Conservation (phyloP, 2,888 invertebrate species). For the Yponomeuta plumbellus region DNA sequence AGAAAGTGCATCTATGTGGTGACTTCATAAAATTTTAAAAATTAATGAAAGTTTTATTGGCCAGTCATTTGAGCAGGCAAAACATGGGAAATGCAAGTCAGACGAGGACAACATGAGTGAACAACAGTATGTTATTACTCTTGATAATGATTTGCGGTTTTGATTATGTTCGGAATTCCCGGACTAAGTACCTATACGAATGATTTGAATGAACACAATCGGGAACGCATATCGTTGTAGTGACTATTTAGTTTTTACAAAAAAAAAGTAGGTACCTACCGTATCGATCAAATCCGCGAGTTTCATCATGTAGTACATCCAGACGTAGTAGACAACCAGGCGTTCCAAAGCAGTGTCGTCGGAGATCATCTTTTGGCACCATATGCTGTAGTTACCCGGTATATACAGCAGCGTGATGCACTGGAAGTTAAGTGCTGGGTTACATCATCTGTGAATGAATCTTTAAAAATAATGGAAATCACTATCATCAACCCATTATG, state of each 20-base stretch:
- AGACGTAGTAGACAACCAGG: constrained; percentile 50
- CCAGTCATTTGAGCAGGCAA: neutral
- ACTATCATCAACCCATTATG: too few relatives aligned
- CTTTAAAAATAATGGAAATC: too few relatives aligned
- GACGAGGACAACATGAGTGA: neutral
- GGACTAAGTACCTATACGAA: neutral
- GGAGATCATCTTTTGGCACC: constrained; percentile 64
- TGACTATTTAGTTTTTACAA: too few relatives aligned
- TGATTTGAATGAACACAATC: neutral
- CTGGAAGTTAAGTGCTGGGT: constrained; percentile 34
- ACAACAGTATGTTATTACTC: neutral
- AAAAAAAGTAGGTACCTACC: constrained; percentile 32
- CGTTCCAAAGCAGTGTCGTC: constrained; percentile 60
- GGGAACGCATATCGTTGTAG: neutral
- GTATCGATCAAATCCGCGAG: constrained; percentile 67
- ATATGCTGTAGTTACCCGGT: constrained; percentile 60
- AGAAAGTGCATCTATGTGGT: neutral
- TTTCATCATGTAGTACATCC: constrained; percentile 68
- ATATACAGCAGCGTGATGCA: constrained; percentile 53
- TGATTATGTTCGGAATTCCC: neutral
- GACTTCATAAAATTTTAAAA: neutral
- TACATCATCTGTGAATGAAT: neutral
- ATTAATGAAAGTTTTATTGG: neutral
- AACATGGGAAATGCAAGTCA: neutral
- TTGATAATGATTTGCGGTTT: neutral